Percentiles rank a stretch among this genome's conserved stretches.
phyloP scores from a whole-genome alignment of 2,797 vertebrate genomes.

The Pseudopleuronectes americanus region DNA sequence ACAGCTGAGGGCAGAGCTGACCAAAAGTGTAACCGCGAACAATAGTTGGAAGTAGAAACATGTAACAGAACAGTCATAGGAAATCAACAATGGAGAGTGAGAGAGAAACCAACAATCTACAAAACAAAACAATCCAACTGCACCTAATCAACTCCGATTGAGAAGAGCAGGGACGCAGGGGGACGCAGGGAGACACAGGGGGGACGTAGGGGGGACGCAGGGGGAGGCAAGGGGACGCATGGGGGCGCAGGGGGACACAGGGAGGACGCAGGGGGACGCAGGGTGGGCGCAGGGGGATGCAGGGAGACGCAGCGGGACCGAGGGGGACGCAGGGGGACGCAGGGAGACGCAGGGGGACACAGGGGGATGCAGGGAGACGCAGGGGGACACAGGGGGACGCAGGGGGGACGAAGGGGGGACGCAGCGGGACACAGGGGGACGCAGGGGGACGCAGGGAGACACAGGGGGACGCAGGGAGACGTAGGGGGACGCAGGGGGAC shows the following conservation, averaged over 20 bases:
- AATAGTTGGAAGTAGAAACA: slow-evolving; percentile 77
- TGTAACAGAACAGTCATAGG: slow-evolving; percentile 48
- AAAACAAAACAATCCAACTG: slow-evolving; percentile 48
- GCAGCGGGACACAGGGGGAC: neutral
- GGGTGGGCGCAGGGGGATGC: no score
- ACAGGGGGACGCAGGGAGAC: neutral
- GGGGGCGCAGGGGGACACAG: no score
- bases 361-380: no score
- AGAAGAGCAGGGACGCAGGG: slow-evolving; percentile 29
- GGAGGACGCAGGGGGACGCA: neutral
- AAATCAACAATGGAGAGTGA: slow-evolving; percentile 60
- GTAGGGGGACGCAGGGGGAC: neutral
- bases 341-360: no score
- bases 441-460: slow-evolving; percentile 3
- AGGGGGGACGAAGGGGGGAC: no score
- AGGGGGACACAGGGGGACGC: no score
- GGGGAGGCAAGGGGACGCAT: slow-evolving; percentile 1
- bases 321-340: no score
- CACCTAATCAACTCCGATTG: slow-evolving; percentile 43
- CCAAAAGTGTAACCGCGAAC: slow-evolving; percentile 56
- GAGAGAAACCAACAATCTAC: slow-evolving; percentile 1
- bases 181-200: no score
- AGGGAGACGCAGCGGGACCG: no score
- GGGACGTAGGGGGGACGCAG: no score
- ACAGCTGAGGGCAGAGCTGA: slow-evolving; percentile 29